These are phyloP conservation scores for Pelochelys cantorii DNA, from an alignment of 2,797 vertebrate genomes.

Conservation along the genomic window DNA sequence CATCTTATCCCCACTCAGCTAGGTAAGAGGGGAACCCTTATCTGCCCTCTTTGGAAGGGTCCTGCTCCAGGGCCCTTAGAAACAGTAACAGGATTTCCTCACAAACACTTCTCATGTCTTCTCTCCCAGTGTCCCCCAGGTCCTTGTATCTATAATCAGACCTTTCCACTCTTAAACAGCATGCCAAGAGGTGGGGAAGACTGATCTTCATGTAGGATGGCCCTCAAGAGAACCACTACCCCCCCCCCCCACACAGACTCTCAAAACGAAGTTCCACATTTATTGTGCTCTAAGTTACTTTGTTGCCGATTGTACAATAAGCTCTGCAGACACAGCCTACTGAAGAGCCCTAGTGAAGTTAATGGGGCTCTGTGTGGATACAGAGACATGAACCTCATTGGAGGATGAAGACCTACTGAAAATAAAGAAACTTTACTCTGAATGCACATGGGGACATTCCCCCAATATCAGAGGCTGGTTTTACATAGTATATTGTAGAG, in stretches of 20 bases:
- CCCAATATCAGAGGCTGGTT: background rate
- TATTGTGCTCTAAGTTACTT: background rate
- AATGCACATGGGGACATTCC: too few relatives aligned
- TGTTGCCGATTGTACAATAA: background rate
- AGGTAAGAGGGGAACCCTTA: background rate
- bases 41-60: background rate
- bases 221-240: too few relatives aligned
- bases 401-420: background rate
- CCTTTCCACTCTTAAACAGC: background rate
- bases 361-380: background rate
- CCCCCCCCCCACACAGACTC: too few relatives aligned
- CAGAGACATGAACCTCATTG: background rate
- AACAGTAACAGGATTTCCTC: background rate
- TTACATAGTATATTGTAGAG: background rate
- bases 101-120: background rate
- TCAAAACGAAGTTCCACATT: background rate
- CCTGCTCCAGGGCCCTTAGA: background rate
- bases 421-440: background rate
- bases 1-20: background rate
- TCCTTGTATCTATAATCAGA: background rate
- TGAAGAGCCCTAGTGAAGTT: background rate
- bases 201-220: too few relatives aligned
- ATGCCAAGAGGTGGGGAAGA: too few relatives aligned
- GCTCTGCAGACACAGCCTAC: background rate
- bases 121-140: background rate